Conservation (phyloP, 2,113 vertebrate species). For the Onychostoma macrolepis region DNA sequence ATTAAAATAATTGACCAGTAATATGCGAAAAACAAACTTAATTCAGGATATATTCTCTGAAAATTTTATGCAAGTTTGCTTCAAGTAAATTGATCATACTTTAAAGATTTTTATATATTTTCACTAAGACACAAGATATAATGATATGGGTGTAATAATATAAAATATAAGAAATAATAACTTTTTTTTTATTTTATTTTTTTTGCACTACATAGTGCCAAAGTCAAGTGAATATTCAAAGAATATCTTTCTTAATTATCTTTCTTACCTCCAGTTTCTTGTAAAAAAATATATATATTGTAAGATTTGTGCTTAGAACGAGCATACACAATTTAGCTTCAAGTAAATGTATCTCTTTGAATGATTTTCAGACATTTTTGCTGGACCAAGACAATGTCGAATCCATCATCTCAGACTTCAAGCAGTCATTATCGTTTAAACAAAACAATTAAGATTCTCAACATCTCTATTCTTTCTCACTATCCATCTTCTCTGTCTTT, state of each 20-base stretch:
- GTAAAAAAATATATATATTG: not conserved
- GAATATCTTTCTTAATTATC: no score
- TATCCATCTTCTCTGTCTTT: not conserved
- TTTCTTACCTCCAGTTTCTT: not conserved
- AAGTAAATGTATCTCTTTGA: not conserved
- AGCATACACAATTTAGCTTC: not conserved
- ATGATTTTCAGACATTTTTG: not conserved
- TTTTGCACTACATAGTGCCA: not conserved
- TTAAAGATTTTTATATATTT: not conserved
- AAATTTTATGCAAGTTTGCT: not conserved
- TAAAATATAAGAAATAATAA: not conserved
- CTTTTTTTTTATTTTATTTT: no score
- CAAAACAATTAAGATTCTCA: slow-evolving; percentile 58
- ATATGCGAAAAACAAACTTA: not conserved
- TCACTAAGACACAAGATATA: not conserved
- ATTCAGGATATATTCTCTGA: not conserved
- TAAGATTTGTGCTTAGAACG: not conserved
- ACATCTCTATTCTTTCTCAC: slow-evolving; percentile 28
- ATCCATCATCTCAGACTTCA: slow-evolving; percentile 45
- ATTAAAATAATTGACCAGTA: not conserved
- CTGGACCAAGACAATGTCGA: not conserved
- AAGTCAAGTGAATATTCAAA: not conserved
- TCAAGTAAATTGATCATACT: not conserved
- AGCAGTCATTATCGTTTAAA: slow-evolving; percentile 44
- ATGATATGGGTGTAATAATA: not conserved